Base-by-base conservation (phyloP, 1,140 invertebrate species). In the Drosophila repletoides region DNA sequence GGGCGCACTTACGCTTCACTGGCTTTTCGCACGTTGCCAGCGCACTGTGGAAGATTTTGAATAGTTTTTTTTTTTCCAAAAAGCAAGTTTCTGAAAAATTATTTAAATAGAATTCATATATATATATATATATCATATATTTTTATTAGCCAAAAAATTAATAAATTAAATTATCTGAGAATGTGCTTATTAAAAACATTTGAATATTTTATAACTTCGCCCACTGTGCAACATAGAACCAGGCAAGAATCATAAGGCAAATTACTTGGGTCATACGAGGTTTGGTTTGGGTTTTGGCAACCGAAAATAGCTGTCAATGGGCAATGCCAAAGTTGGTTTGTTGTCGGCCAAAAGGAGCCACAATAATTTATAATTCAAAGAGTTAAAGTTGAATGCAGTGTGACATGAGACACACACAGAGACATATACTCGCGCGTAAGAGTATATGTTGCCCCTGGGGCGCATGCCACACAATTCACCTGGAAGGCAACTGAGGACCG, bases 291-390 rank as follows among this genome's bases (percentile, higher is more conserved):
- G 24, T 9, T n/a, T 33, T 34, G 38, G 21, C 40, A 36, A 17
- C 51, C 49, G 40, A 72, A 80, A 73, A 74, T 86, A 71, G 80
- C 70, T 77, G 72, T 77, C 77, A 84, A 83, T 81, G 68, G 76
- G 63, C 72, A 72, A 77, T 77, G 75, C 68, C 75, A 77, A 83
- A 83, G 76, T 72, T 79, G 84, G 69, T 56, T 59, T 52, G 69
- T 53, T 64, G 58, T 70, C 70, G 70, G 41, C 34, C 79, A 31
- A 58, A 26, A 38, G 60, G 61, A 41, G 55, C 56, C 29, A 28
- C 29, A 36, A 76, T 86, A 86, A 86, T 86, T 86, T 86, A 86
- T 86, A 86, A 86, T 86, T 86, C 75, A 86, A 86, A 86, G 81
- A 86, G 80, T 80, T 80, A 60, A 79, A 83, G 80, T 86, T 86